Evolutionary conservation across 2,888 invertebrate genomes (phyloP).

Genomic region (Steinernema hermaphroditum): DNA sequence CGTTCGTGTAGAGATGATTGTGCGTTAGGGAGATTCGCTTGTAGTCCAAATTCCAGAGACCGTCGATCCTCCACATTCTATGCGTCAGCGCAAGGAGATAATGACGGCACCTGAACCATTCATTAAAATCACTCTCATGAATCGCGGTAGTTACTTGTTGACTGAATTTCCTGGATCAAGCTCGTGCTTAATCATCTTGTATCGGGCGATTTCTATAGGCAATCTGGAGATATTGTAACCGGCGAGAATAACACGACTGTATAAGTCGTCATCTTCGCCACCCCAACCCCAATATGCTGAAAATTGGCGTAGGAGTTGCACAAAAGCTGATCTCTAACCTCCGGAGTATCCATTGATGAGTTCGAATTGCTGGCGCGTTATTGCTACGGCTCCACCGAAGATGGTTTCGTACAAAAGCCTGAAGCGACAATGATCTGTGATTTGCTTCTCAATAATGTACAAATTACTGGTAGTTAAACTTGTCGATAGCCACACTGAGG

Average conservation of each 20-base stretch:
- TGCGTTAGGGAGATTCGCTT: constrained; percentile 47
- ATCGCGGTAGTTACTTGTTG: constrained; percentile 54
- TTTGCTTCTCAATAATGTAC: not conserved
- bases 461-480: constrained; percentile 63
- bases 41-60: constrained; percentile 68
- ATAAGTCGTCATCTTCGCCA: constrained; percentile 79
- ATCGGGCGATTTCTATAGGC: constrained; percentile 86
- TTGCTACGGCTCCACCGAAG: constrained; percentile 91
- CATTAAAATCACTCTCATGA: constrained; percentile 32
- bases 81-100: constrained; percentile 68
- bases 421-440: constrained; percentile 55
- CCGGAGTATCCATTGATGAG: constrained; percentile 77
- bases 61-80: constrained; percentile 67
- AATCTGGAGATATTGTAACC: constrained; percentile 86
- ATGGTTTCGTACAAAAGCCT: constrained; percentile 88
- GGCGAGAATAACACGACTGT: constrained; percentile 46
- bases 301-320: not conserved
- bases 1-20: constrained; percentile 53
- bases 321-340: constrained; percentile 75
- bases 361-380: constrained; percentile 82
- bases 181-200: constrained; percentile 91
- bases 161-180: constrained; percentile 80
- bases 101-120: constrained; percentile 69
- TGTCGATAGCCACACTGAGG: constrained; percentile 66
- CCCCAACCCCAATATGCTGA: constrained; percentile 85